Conservation (phyloP, 23 tunicate species). For the Botrylloides violaceus region DNA sequence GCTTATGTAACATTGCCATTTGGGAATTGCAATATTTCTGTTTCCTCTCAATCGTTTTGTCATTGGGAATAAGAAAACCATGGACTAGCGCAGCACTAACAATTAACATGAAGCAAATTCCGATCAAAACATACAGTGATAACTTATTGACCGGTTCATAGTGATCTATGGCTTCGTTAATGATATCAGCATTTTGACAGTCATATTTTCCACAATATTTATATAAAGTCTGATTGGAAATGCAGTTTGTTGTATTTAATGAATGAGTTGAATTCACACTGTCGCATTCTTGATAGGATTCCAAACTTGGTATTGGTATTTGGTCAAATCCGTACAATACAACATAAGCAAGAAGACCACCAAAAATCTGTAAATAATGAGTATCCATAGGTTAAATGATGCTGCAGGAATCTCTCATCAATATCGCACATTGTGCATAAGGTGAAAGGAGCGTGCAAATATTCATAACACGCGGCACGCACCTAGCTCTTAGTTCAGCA, state of each 20-base stretch:
- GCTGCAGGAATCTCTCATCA: too few species aligned
- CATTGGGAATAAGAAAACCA: slow-evolving; percentile 1
- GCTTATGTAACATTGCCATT: not conserved
- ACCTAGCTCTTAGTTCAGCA: too few species aligned
- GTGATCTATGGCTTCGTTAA: not conserved
- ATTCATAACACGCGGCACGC: too few species aligned
- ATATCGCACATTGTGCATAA: too few species aligned
- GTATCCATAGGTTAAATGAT: too few species aligned
- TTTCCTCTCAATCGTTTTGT: not conserved
- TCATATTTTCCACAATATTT: not conserved
- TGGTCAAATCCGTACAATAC: slow-evolving; percentile 8
- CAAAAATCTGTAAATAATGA: slow-evolving; percentile 1
- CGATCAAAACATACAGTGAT: slow-evolving; percentile 11
- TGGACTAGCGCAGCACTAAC: not conserved
- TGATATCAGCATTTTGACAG: not conserved
- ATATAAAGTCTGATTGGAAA: not conserved
- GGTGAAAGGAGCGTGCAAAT: too few species aligned
- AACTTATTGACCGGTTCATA: slow-evolving; percentile 7
- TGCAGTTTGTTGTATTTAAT: not conserved
- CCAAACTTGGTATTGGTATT: not conserved
- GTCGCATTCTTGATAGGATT: not conserved
- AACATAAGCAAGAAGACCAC: not conserved
- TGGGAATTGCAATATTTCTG: not conserved
- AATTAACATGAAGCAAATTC: not conserved
- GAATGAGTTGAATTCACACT: not conserved